phyloP scores from a whole-genome alignment of 2,797 vertebrate species.

The Anguilla pacifica region DNA sequence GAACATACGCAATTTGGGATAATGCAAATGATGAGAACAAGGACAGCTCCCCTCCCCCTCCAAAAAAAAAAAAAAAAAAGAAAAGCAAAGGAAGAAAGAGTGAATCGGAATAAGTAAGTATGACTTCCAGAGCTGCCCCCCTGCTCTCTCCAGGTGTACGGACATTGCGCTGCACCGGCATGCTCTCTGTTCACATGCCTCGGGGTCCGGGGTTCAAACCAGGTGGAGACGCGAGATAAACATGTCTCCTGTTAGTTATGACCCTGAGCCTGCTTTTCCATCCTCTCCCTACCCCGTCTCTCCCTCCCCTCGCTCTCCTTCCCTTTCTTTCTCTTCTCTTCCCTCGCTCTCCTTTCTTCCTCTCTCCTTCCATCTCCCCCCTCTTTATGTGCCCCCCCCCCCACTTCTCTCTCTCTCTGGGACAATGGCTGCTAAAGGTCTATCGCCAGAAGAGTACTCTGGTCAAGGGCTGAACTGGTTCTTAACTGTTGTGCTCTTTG shows the following conservation, averaged over 20 bases:
- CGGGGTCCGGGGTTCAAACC: slow-evolving; percentile 26
- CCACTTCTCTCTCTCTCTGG: background rate
- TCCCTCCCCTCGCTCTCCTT: background rate
- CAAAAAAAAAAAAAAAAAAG: background rate
- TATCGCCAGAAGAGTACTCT: background rate
- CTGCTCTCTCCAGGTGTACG: background rate
- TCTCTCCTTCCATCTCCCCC: background rate
- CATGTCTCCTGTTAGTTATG: background rate
- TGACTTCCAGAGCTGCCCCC: background rate
- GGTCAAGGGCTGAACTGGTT: background rate
- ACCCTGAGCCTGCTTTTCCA: background rate
- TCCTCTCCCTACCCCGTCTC: background rate
- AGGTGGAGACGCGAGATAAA: slow-evolving; percentile 44
- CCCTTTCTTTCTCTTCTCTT: background rate
- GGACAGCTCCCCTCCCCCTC: background rate
- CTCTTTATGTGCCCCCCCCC: background rate
- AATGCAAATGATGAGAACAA: background rate
- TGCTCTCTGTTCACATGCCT: background rate
- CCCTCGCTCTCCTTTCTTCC: background rate
- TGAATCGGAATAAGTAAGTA: too few relatives aligned
- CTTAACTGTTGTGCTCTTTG: background rate
- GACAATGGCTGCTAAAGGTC: background rate
- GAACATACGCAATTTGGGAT: background rate
- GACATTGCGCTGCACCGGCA: background rate
- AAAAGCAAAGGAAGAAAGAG: background rate